These are phyloP conservation scores for Anthoscopus minutus DNA, from an alignment of 2,113 vertebrate species.

Conservation along the genomic window DNA sequence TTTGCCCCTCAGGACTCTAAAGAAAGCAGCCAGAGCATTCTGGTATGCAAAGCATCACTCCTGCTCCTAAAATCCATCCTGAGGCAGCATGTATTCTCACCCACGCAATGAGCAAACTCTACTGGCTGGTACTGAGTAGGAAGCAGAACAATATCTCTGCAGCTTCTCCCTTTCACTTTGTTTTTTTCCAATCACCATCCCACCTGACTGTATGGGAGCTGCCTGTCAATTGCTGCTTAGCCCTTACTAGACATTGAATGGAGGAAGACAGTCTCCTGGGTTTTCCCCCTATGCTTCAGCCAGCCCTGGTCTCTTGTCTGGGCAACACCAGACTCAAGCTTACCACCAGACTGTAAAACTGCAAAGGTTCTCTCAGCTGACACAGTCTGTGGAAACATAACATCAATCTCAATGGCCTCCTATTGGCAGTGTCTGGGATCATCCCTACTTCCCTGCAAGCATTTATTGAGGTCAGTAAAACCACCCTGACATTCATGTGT, in stretches of 20 bases:
- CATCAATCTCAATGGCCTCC: not conserved
- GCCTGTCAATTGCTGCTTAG: not conserved
- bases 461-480: slow-evolving; percentile 18
- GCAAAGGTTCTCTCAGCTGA: not conserved
- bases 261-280: not conserved
- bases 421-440: not conserved
- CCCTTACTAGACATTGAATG: not conserved
- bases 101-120: not conserved
- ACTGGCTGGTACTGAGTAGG: not conserved
- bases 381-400: not conserved
- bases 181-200: not conserved
- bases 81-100: not conserved
- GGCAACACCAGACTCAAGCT: not conserved
- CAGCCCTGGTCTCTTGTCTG: not conserved
- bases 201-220: not conserved
- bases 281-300: not conserved
- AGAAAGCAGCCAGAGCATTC: not conserved
- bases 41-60: not conserved
- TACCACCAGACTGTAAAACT: not conserved
- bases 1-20: not conserved
- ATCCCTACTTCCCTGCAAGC: not conserved
- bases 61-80: not conserved
- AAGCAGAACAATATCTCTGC: not conserved
- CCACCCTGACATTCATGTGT: not conserved
- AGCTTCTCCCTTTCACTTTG: not conserved